phyloP scores from a whole-genome alignment of 2,888 invertebrate genomes.

The Phortica magna region DNA sequence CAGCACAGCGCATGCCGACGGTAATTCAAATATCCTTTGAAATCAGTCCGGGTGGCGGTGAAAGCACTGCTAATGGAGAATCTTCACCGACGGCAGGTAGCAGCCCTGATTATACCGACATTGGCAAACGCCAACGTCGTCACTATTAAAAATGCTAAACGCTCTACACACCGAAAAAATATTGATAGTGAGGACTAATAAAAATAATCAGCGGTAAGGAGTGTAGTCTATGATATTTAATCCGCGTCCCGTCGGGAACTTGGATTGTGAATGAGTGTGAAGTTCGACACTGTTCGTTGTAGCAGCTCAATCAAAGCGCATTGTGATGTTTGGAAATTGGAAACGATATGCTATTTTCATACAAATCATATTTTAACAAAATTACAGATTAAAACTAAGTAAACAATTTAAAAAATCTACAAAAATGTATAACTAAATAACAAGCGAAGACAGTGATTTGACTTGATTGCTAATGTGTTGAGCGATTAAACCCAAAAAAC shows the following conservation, averaged over 20 bases:
- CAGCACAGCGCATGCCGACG: slow-evolving; percentile 65
- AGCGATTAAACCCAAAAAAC: slow-evolving; percentile 1
- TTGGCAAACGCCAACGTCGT: slow-evolving; percentile 19
- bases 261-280: slow-evolving; percentile 33
- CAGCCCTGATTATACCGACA: slow-evolving; percentile 23
- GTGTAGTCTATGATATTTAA: slow-evolving; percentile 47
- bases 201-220: slow-evolving; percentile 36
- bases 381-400: slow-evolving; percentile 38
- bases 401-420: slow-evolving; percentile 21
- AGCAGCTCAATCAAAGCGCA: slow-evolving; percentile 77
- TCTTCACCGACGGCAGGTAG: slow-evolving; percentile 37
- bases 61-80: neutral
- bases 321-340: slow-evolving; percentile 70
- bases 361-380: slow-evolving; percentile 38
- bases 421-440: neutral
- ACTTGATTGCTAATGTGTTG: neutral
- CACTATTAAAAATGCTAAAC: slow-evolving; percentile 26
- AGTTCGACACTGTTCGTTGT: neutral
- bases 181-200: slow-evolving; percentile 27
- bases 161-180: neutral
- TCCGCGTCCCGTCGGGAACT: slow-evolving; percentile 26
- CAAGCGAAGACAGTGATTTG: slow-evolving; percentile 17
- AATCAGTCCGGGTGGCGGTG: slow-evolving; percentile 46
- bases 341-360: slow-evolving; percentile 34
- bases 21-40: slow-evolving; percentile 74